Base-by-base conservation (phyloP, 2,113 vertebrate species). In the Pungitius pungitius region DNA sequence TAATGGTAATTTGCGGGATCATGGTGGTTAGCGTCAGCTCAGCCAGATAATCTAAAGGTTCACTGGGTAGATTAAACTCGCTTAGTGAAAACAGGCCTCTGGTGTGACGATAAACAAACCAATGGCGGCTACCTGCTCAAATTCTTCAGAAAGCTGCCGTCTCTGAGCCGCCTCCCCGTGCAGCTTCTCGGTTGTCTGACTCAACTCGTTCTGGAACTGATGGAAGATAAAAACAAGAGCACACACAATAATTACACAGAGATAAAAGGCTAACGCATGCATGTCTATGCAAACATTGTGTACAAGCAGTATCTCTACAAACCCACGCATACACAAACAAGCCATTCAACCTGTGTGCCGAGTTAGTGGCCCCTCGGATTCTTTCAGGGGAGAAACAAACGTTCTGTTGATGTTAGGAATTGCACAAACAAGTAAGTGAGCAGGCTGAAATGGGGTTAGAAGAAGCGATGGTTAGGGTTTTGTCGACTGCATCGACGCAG, bases 121-220 rank as follows among this genome's bases (percentile, higher is more conserved):
- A 13, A 45, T 6, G 20, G 30, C 37, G 4, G 35, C 60, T 59
- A 97, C 96, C 94, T 96, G 94, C 74, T 96, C 93, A 75, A 95
- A 93, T 85, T 96, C 95, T 0, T 83, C 84, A 0, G 75, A 84
- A 40, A 97, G 92, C 86, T 95, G 91, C 78, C 94, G 92, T 75
- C 92, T 91, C 82, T 88, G 90, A 2, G 30, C 73, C 52, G 89
- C 92, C 87, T 96, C 96, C 1, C 75, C 87, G 6, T 93, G 93
- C 37, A 95, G 89, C 62, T 93, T 83, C 1, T 69, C 88, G 65
- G 93, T 83, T 0, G 91, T 95, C 86, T 84, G 91, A 73, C 91
- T 93, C 85, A 97, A 89, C 91, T 96, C 88, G 0, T 62, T 88
- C 74, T 94, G 93, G 58, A 96, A 79, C 96, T 97, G 87, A 9